A percentile compares a stretch with the other conserved stretches of the same genome.
These are phyloP conservation scores for Cassiopea xamachana DNA, from an alignment of 30 jellyfish, hydroid and myxozoan genomes.

Conservation along the genomic window DNA sequence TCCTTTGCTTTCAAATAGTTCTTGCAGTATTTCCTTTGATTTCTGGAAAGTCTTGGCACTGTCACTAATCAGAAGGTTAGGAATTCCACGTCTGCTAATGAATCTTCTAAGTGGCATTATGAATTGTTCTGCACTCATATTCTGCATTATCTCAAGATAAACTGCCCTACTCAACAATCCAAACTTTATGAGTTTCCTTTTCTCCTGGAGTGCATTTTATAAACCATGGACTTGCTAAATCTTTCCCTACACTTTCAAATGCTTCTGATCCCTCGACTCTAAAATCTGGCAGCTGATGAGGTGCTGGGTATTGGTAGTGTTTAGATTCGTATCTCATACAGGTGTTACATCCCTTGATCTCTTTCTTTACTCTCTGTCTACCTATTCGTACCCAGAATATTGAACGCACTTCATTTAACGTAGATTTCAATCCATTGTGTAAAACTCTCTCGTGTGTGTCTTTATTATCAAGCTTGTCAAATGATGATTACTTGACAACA, in stretches of 20 bases:
- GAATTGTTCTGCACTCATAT: no score
- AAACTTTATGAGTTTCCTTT: conserved; percentile 27
- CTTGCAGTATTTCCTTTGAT: no score
- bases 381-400: no score
- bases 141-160: no score
- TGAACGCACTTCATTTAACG: no score
- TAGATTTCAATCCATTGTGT: no score
- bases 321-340: conserved; percentile 46
- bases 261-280: conserved; percentile 43
- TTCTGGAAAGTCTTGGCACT: no score
- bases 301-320: conserved; percentile 52
- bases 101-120: no score
- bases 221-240: conserved; percentile 58
- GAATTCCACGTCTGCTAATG: no score
- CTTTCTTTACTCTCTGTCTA: neutral
- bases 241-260: conserved; percentile 48
- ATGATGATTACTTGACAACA: conserved; percentile 19
- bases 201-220: conserved; percentile 33
- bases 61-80: no score
- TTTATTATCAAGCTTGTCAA: conserved; percentile 34
- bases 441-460: conserved; percentile 19
- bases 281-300: conserved; percentile 48
- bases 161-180: no score
- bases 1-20: no score
- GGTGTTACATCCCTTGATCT: conserved; percentile 21